Evolutionary conservation across 2,888 invertebrate genomes (phyloP), one percentile per base, ranked within the genome.

Genomic region (Phengaris alcon): DNA sequence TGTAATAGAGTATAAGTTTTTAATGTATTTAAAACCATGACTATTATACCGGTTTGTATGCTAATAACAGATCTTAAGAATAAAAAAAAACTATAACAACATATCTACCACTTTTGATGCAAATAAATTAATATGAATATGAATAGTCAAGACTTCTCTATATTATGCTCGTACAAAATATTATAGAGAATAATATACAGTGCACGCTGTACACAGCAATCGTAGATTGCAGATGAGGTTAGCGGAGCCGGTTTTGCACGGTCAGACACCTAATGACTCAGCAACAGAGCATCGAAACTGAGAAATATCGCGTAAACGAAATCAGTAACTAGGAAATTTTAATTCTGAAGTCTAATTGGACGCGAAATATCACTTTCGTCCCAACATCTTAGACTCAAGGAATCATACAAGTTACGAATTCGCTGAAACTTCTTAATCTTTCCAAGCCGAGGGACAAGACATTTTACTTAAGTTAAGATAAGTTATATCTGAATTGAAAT

Each of bases 381-480:
- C 78, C 77, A 76, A 83, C 83, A 83, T 84, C 81, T 83, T 81
- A 84, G 72, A 83, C 84, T 83, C 83, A 79, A 77, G 81, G 86
- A 87, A 87, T 87, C 85, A 85, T 85, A 85, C 85, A 87, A 88
- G 86, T 87, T 87, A 85, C 87, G 85, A 85, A 84, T 84, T 84
- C 76, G 80, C 80, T 79, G 80, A 82, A 87, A 87, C 82, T 87
- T 88, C 82, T 83, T 88, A 88, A 88, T 88, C 81, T 82, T 85
- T 83, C 81, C 82, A 79, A 84, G 83, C 83, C 82, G 81, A 82
- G 83, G 83, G 86, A 87, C 85, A 86, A 85, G 86, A 86, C 84
- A 85, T 86, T 85, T 84, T 84, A 86, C 86, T 85, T 79, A 79
- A 81, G 80, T 81, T 79, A 77, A 81, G 84, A 81, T 79, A 79